Conservation (phyloP, 1,140 invertebrate genomes). For the Cyclina sinensis region DNA sequence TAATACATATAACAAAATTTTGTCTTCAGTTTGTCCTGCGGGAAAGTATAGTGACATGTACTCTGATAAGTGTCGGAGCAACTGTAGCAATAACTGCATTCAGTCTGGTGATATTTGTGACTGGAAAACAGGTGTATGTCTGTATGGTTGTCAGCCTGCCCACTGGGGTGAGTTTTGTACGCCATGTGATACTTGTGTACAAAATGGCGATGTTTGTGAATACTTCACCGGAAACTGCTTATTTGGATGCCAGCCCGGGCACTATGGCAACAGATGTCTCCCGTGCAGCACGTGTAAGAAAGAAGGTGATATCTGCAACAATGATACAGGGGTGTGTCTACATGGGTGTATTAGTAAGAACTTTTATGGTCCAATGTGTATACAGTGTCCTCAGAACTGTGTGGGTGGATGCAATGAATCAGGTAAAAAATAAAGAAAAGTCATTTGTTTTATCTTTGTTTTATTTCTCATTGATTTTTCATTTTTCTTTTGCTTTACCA, state of each 20-base stretch:
- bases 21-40: background rate
- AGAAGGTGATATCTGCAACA: constrained; percentile 36
- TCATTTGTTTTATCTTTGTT: too few relatives aligned
- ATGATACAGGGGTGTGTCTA: constrained; percentile 17
- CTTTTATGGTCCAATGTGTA: background rate
- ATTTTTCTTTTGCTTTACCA: too few relatives aligned
- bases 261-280: background rate
- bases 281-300: background rate
- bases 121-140: constrained; percentile 5
- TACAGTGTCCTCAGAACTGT: background rate
- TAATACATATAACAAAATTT: background rate
- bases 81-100: constrained; percentile 1
- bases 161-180: background rate
- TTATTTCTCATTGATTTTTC: too few relatives aligned
- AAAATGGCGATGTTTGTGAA: background rate
- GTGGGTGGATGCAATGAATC: constrained; percentile 9
- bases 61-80: background rate
- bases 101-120: background rate
- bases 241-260: background rate
- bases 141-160: background rate
- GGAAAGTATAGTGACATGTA: background rate
- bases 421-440: background rate
- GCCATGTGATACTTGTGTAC: background rate
- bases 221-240: background rate
- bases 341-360: constrained; percentile 10